phyloP scores from a whole-genome alignment of 2,113 vertebrate species.

The Sprattus sprattus region DNA sequence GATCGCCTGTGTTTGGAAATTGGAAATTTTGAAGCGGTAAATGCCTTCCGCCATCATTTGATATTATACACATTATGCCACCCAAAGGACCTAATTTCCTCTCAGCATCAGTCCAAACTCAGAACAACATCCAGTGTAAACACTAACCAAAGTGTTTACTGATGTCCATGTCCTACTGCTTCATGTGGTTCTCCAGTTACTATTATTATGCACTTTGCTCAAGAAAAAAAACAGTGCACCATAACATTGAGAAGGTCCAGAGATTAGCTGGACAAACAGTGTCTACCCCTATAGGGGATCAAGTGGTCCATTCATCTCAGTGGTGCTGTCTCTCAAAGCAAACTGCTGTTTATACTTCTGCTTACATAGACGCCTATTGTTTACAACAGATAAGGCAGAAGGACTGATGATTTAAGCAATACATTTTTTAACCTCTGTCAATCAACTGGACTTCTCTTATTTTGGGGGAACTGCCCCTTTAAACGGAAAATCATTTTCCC shows the following conservation, averaged over 20 bases:
- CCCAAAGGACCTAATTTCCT: background rate
- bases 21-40: background rate
- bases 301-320: constrained; percentile 36
- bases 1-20: background rate
- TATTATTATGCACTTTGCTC: background rate
- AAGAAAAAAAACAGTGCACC: background rate
- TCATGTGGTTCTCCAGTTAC: background rate
- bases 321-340: constrained; percentile 29
- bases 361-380: constrained; percentile 39
- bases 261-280: constrained; percentile 37
- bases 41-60: background rate
- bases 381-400: constrained; percentile 15
- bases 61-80: background rate
- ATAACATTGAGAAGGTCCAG: constrained; percentile 24
- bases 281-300: constrained; percentile 39
- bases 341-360: constrained; percentile 35
- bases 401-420: background rate
- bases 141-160: constrained; percentile 5
- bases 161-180: background rate
- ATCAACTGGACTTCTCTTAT: background rate
- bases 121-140: background rate
- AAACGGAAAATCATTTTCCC: background rate
- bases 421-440: background rate
- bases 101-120: background rate
- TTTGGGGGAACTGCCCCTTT: background rate